phyloP scores from a whole-genome alignment of 2,888 invertebrate genomes.

The Eretmocerus hayati region DNA sequence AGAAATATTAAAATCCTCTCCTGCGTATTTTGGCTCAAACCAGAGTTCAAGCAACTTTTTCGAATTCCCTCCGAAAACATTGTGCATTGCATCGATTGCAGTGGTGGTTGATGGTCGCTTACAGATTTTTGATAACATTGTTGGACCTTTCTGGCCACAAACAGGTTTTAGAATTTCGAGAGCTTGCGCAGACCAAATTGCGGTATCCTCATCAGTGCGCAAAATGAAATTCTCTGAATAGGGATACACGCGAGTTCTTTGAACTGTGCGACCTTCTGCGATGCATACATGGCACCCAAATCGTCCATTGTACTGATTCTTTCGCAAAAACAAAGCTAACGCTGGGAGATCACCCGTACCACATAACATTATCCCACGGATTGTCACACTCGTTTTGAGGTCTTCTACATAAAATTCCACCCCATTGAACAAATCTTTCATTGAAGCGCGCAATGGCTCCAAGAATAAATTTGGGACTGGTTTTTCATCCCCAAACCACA shows the following conservation, averaged over 20 bases:
- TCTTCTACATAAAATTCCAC: not conserved
- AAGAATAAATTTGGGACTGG: conserved; percentile 7
- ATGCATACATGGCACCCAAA: conserved; percentile 19
- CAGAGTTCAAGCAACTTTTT: not conserved
- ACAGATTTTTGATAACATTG: conserved; percentile 16
- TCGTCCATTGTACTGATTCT: conserved; percentile 17
- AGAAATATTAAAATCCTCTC: not conserved
- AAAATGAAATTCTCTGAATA: too few relatives aligned
- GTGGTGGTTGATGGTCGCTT: conserved; percentile 8
- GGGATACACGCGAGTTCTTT: conserved; percentile 12
- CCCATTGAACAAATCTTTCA: conserved; percentile 5
- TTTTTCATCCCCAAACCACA: conserved; percentile 19
- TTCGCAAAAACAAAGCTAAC: conserved; percentile 18
- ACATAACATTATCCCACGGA: conserved; percentile 16
- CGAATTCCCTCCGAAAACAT: not conserved
- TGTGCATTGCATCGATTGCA: conserved; percentile 19
- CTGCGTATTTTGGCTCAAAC: not conserved
- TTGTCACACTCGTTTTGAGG: not conserved
- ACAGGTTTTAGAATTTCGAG: conserved; percentile 7
- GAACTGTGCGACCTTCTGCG: conserved; percentile 7
- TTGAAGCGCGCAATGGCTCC: conserved; percentile 1
- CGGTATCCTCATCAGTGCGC: too few relatives aligned
- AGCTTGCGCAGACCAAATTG: conserved; percentile 14
- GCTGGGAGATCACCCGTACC: conserved; percentile 19
- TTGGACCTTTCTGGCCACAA: conserved; percentile 12